Percentiles rank a stretch among this genome's conserved stretches.
phyloP scores from a whole-genome alignment of 2,113 vertebrate genomes.

The Plotosus lineatus region DNA sequence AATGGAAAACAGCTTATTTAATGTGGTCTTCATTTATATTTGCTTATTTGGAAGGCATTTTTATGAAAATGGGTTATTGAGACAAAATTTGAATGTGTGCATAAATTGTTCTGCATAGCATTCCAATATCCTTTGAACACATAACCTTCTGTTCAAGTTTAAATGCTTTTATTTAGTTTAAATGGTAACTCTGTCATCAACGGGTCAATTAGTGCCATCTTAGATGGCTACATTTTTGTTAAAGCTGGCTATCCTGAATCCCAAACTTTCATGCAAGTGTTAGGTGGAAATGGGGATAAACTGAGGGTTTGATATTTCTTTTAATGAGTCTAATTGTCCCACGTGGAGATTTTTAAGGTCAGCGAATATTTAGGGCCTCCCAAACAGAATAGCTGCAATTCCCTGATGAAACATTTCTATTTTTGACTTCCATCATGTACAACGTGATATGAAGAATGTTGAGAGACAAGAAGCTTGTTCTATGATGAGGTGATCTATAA shows the following conservation, averaged over 20 bases:
- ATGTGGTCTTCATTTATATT: not conserved
- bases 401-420: slow-evolving; percentile 29
- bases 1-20: not conserved
- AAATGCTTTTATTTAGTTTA: too few relatives aligned
- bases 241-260: not conserved
- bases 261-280: not conserved
- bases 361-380: slow-evolving; percentile 36
- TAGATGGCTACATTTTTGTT: not conserved
- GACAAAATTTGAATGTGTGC: not conserved
- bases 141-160: not conserved
- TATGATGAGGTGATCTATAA: too few relatives aligned
- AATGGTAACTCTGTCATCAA: not conserved
- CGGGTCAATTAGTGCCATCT: too few relatives aligned
- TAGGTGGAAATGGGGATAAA: not conserved
- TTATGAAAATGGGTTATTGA: not conserved
- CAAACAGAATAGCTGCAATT: slow-evolving; percentile 13
- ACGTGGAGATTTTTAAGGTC: slow-evolving; percentile 21
- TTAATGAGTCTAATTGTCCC: slow-evolving; percentile 2
- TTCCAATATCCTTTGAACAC: not conserved
- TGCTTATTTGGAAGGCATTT: not conserved
- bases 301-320: slow-evolving; percentile 5
- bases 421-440: slow-evolving; percentile 37
- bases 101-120: not conserved
- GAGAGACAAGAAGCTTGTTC: not conserved
- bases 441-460: not conserved